Conservation (phyloP, 2,888 invertebrate genomes). For the Drosophila suboccidentalis region DNA sequence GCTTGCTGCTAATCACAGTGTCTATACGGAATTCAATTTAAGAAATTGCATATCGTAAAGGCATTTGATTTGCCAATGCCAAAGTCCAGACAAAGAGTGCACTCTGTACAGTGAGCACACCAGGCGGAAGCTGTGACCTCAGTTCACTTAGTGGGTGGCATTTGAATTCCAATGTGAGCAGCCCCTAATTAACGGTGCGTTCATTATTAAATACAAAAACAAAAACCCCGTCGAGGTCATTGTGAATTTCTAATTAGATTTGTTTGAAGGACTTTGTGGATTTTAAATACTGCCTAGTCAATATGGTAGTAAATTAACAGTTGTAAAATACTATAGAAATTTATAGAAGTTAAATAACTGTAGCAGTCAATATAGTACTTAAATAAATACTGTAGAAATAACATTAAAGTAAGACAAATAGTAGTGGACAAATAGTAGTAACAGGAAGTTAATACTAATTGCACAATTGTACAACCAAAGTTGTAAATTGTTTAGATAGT, state of each 20-base stretch:
- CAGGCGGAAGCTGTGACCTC: conserved; percentile 42
- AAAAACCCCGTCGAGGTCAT: not conserved
- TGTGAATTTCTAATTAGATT: conserved; percentile 4
- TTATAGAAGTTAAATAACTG: no score
- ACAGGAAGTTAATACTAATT: not conserved
- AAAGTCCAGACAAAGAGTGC: conserved; percentile 40
- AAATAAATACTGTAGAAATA: no score
- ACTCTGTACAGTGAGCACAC: conserved; percentile 19
- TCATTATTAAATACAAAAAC: conserved; percentile 11
- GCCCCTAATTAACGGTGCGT: conserved; percentile 2
- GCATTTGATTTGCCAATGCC: conserved; percentile 34
- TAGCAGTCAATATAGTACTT: no score
- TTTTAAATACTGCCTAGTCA: not conserved
- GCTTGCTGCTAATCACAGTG: conserved; percentile 15
- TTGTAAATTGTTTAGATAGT: no score
- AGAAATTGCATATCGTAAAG: conserved; percentile 23
- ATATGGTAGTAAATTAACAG: not conserved
- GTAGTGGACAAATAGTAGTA: not conserved
- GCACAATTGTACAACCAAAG: no score
- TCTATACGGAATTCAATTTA: conserved; percentile 29
- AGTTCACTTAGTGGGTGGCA: conserved; percentile 36
- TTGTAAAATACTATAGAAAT: not conserved
- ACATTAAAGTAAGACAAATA: no score
- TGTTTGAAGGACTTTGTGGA: conserved; percentile 3
- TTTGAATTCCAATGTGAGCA: conserved; percentile 8